Percentiles rank a stretch among this genome's conserved stretches.
Evolutionary conservation across 2,113 vertebrate species (phyloP).

Genomic region (human (Homo sapiens)): GRCh38 chr5:153618501-153619000

Average conservation of each 20-base stretch:
- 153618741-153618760: background rate
- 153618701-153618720: background rate
- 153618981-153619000: background rate
- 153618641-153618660: background rate
- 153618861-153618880: background rate
- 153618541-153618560: background rate
- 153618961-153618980: conserved; percentile 10
- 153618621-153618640: background rate
- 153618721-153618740: background rate
- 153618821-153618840: background rate
- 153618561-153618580: background rate
- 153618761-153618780: background rate
- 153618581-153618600: background rate
- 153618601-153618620: background rate
- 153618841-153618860: background rate
- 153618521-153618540: background rate
- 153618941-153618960: background rate
- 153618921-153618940: background rate
- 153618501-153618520: background rate
- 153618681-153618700: background rate
- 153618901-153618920: conserved; percentile 25
- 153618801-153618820: background rate
- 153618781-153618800: background rate
- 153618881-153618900: background rate
- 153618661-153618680: background rate